Base-by-base conservation (phyloP, 2,888 invertebrate species). In the Hemithea aestivaria region DNA sequence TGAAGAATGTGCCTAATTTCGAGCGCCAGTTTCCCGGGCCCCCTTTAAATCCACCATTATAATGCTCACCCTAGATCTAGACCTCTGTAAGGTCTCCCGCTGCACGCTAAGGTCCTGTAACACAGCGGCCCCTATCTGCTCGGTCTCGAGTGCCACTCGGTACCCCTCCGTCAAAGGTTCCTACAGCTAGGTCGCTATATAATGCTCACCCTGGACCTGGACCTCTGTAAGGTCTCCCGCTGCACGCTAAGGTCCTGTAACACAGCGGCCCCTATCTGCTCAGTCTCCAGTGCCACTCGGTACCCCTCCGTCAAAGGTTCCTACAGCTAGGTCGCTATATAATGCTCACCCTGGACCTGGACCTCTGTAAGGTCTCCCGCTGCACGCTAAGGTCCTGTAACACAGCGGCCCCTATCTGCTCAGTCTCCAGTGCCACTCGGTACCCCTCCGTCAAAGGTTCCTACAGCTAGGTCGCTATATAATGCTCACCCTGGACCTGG, bases 231-330 rank as follows among this genome's bases (percentile, higher is more conserved):
- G 0, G 94, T 94, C 79, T 96, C 96, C 45, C 96, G 84, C 75
- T 97, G 97, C 42, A 90, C 89, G 51, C 91, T 91, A 34, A 97
- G 88, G 76, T 97, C 95, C 56, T 92, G 93, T 28, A 97, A 79
- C 27, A 97, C 94, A 30, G 94, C 91, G 1, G 93, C 89, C 0
- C 97, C n/a, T n/a, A 96, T 90, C 72, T 94, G 92, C 73, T 97
- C 96, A 0, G 96, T 95, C 84, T 97, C 97, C 33, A 97, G 67
- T 20, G 93, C 90, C 27, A 96, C 90, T 42, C 93, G 89, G 82
- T 96, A 96, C 0, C 96, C 96, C 48, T 95, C 94, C 0, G 92
- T 91, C 9, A 97, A n/a, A n/a, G n/a, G n/a, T n/a, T n/a, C n/a
- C n/a, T n/a, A n/a, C n/a, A n/a, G n/a, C n/a, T n/a, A n/a, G n/a